A percentile compares a stretch with the other conserved stretches of the same genome.
phyloP scores from a whole-genome alignment of 2,113 vertebrate genomes.

The Isurus oxyrinchus region DNA sequence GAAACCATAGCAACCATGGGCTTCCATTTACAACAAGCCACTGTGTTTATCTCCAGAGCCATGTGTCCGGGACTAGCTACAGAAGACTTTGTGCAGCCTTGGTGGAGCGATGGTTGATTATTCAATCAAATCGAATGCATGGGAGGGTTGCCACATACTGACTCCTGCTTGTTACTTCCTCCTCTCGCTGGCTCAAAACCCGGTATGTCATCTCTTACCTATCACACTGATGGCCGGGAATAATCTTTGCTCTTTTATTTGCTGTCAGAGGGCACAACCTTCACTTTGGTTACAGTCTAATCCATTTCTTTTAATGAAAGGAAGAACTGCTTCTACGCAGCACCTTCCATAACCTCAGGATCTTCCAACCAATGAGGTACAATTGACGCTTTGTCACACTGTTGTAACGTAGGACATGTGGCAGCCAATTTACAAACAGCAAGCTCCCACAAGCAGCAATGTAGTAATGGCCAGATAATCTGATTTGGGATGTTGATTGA shows the following conservation, averaged over 20 bases:
- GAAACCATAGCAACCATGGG: background rate
- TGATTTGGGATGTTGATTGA: background rate
- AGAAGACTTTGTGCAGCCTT: background rate
- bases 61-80: background rate
- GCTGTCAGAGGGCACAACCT: background rate
- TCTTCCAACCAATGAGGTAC: too few species aligned
- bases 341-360: too few species aligned
- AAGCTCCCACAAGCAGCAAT: background rate
- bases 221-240: background rate
- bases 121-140: background rate
- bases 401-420: too few species aligned
- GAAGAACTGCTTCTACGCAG: too few species aligned
- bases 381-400: too few species aligned
- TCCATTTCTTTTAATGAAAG: background rate
- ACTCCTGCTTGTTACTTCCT: background rate
- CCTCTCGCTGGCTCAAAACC: background rate
- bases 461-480: background rate
- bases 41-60: background rate
- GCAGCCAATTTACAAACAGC: background rate
- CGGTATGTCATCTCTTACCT: background rate
- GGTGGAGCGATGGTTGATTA: background rate
- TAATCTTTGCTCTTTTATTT: background rate
- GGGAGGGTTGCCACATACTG: background rate
- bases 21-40: background rate
- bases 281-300: background rate